Evolutionary conservation across 2,113 vertebrate species (phyloP), one percentile per base, ranked within the genome.

Genomic region (Lepisosteus osseus): DNA sequence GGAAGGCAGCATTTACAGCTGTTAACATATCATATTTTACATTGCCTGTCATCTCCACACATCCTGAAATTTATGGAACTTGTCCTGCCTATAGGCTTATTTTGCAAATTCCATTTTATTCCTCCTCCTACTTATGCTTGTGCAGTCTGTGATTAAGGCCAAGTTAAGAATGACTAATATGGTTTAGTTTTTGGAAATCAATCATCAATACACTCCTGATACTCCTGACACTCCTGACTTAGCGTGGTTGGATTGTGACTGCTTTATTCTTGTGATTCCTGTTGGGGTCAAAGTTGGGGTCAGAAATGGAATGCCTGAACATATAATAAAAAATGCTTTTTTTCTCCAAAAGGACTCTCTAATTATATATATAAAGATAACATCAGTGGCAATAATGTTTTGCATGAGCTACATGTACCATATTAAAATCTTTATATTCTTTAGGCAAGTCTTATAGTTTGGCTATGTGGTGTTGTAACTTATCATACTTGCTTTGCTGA

Each of bases 11-110:
- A 78, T 69, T 82, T 86, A 79, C 85, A 89, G 85, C 81, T 87
- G 84, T 84, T 85, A 17, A 76, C 69, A 61, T 80, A 87, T 87
- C 82, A 80, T 76, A 80, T 86, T 86, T 86, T 77, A 88, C 79
- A 84, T 79, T 73, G 78, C 68, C 80, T 78, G 73, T 85, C 74
- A 71, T 76, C 70, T 71, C 56, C 68, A 71, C 67, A 72, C 56
- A 73, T 59, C 44, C 54, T 43, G 43, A 65, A 45, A 83, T 74
- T 80, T 71, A 81, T 72, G 74, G 67, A 57, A 61, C 67, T 65
- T 40, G 11, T 64, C 69, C 45, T 55, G 69, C 74, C 83, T 70
- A 3, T 0, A 67, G 82, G 82, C 68, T 51, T 75, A 47, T 75
- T 80, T 61, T 15, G 61, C 72, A 43, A 74, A 82, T 65, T 15